Evolutionary conservation across 2,113 vertebrate species (phyloP).

Genomic region (Cathartes aura): DNA sequence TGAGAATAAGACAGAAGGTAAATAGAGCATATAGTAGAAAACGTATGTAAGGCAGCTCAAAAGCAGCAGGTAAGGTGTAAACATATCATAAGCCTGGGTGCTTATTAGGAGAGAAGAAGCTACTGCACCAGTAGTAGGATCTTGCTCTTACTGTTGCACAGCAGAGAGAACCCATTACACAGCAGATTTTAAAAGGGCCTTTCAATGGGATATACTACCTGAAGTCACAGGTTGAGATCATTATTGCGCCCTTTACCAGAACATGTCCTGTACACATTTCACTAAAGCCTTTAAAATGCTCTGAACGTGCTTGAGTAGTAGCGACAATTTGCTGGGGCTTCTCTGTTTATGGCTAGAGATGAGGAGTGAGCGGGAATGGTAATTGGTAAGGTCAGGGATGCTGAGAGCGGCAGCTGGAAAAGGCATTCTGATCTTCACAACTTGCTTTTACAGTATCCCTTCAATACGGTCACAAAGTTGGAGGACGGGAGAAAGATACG

Average conservation of each 20-base stretch:
- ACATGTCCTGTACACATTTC: not conserved
- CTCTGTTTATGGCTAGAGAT: not conserved
- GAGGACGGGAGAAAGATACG: not conserved
- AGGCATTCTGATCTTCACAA: not conserved
- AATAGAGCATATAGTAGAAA: not conserved
- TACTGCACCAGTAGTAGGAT: not conserved
- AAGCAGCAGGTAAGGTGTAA: not conserved
- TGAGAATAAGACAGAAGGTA: not conserved
- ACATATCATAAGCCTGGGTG: rapidly evolving
- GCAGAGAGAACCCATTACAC: not conserved
- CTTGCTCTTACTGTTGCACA: not conserved
- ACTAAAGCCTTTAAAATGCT: not conserved
- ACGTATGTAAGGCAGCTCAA: not conserved
- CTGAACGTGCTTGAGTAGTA: not conserved
- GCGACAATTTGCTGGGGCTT: not conserved
- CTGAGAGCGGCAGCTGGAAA: not conserved
- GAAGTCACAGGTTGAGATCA: not conserved
- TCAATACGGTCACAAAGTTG: not conserved
- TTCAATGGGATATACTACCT: not conserved
- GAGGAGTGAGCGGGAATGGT: not conserved
- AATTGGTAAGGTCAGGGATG: not conserved
- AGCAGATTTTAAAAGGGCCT: not conserved
- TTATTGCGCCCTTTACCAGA: not conserved
- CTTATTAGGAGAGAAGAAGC: not conserved
- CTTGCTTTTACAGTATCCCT: not conserved